These are phyloP conservation scores for Pangasius sanitwongsei DNA, from an alignment of 2,797 vertebrate genomes.

Conservation along the genomic window DNA sequence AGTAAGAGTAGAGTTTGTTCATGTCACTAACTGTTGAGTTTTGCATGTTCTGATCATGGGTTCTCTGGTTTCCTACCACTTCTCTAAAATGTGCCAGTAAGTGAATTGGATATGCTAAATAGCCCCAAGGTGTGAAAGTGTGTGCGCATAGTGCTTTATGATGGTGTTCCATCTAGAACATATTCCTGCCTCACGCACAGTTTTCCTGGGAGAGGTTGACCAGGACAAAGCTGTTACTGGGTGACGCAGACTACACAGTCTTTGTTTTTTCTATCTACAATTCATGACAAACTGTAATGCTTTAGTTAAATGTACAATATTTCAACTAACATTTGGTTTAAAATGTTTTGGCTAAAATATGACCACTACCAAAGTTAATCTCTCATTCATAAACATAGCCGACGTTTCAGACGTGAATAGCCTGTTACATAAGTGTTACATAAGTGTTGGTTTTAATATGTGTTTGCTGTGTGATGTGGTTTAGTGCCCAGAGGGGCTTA, in stretches of 20 bases:
- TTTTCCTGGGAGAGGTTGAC: background rate
- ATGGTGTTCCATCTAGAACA: background rate
- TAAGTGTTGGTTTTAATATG: constrained; percentile 65
- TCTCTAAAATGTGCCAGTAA: background rate
- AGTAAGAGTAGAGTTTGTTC: background rate
- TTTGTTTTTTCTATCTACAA: background rate
- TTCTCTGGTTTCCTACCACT: background rate
- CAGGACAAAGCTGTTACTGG: background rate
- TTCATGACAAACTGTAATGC: background rate
- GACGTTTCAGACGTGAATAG: background rate
- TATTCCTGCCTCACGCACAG: background rate
- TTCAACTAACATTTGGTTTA: background rate
- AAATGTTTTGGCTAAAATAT: background rate
- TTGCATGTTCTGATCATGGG: background rate
- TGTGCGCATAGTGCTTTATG: background rate
- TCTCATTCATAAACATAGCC: background rate
- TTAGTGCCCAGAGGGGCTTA: constrained; percentile 54
- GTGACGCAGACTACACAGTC: background rate
- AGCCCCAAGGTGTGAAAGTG: background rate
- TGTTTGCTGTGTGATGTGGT: constrained; percentile 55
- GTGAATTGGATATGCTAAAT: background rate
- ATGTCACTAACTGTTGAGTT: background rate
- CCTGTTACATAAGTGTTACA: constrained; percentile 65
- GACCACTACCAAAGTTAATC: constrained; percentile 35
- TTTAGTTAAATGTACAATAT: too few species aligned